phyloP scores from a whole-genome alignment of 2,888 invertebrate genomes.

The Cephus nigrinus region DNA sequence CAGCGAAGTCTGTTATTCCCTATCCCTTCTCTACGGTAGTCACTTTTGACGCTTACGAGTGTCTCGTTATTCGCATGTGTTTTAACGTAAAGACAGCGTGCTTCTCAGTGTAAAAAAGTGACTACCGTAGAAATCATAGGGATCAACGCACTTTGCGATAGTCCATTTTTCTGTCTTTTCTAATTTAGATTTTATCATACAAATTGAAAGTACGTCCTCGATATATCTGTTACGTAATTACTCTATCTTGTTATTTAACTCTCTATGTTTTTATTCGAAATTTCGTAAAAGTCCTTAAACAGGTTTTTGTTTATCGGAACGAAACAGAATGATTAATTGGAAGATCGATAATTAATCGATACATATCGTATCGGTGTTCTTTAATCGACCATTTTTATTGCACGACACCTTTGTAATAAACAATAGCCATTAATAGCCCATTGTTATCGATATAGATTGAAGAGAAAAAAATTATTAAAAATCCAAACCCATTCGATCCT shows the following conservation, averaged over 20 bases:
- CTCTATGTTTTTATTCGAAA: neutral
- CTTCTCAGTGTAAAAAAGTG: too few relatives aligned
- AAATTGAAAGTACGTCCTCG: neutral
- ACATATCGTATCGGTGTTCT: neutral
- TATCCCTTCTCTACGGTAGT: too few relatives aligned
- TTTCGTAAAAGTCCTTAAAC: too few relatives aligned
- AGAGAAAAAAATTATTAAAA: neutral
- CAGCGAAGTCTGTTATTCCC: too few relatives aligned
- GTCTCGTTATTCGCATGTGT: too few relatives aligned
- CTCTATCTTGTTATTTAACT: neutral
- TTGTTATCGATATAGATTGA: neutral
- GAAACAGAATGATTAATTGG: neutral
- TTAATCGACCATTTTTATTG: neutral
- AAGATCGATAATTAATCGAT: neutral
- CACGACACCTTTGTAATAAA: too few relatives aligned
- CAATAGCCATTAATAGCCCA: neutral
- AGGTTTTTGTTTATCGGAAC: neutral
- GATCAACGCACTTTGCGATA: neutral
- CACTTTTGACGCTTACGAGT: too few relatives aligned
- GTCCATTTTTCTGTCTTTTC: neutral
- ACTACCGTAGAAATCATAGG: too few relatives aligned
- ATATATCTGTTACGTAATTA: neutral
- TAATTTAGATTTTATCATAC: neutral
- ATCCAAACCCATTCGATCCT: neutral
- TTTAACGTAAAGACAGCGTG: too few relatives aligned